Conservation (phyloP, 2,888 invertebrate species). For the Diabrotica balteata region DNA sequence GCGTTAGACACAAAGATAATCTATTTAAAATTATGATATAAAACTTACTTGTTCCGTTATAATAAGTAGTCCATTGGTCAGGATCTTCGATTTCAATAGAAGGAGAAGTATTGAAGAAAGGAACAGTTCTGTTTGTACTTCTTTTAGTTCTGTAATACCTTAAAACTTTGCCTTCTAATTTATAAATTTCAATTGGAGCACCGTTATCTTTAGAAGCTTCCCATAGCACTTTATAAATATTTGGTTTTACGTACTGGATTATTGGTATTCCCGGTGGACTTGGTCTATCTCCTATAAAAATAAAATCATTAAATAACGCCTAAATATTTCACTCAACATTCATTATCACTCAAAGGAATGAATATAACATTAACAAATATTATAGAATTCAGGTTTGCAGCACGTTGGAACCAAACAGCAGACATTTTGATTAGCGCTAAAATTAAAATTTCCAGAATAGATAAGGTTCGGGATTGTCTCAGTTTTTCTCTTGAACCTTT, state of each 20-base stretch:
- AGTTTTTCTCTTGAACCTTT: too few relatives aligned
- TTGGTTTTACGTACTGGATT: constrained; percentile 75
- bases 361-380: too few relatives aligned
- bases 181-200: constrained; percentile 75
- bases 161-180: constrained; percentile 72
- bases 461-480: too few relatives aligned
- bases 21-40: not conserved
- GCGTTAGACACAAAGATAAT: too few relatives aligned
- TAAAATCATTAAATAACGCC: not conserved
- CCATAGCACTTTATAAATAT: constrained; percentile 84
- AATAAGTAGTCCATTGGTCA: constrained; percentile 69
- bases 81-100: constrained; percentile 66
- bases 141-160: constrained; percentile 53
- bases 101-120: constrained; percentile 58
- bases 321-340: too few relatives aligned
- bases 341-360: too few relatives aligned
- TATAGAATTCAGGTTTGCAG: too few relatives aligned
- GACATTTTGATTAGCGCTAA: too few relatives aligned
- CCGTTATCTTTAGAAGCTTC: constrained; percentile 79
- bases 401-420: too few relatives aligned
- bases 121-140: constrained; percentile 55
- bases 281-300: constrained; percentile 74
- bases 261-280: constrained; percentile 78
- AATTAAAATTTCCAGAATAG: too few relatives aligned
- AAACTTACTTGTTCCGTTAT: constrained; percentile 76